Evolutionary conservation across 53 echinoderm and acorn worm species (phyloP), one percentile per base, ranked within the genome.

Genomic region (Zoroaster sp.): DNA sequence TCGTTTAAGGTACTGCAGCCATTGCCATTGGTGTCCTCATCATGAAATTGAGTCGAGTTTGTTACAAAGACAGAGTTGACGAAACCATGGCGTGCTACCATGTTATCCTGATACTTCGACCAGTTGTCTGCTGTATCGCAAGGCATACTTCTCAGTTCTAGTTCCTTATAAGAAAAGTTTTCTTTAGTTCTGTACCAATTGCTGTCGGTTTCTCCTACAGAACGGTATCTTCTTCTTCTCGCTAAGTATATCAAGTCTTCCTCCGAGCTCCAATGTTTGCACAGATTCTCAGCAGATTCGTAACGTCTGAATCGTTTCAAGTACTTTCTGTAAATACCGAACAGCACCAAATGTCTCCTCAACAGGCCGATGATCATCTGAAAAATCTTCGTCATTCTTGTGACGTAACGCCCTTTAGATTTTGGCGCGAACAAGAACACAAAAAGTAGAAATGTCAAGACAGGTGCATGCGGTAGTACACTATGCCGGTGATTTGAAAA

Each of bases 341-440:
- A 71, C 40, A 92, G 70, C 47, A 94, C 89, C 66, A 96, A 90
- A 70, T 96, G 96, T 66, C 96, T 67, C 45, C 88, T 37, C 33
- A 96, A 73, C 41, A 94, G 91, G 11, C 93, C 74, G 28, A 96
- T 53, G 42, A 96, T 96, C 41, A 85, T 76, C 72, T 94, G 88
- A 77, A 96, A 96, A 79, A 96, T 90, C 82, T 96, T 96, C n/a
- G 96, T 96, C 96, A 96, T 96, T 75, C 88, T 93, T 78, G 36
- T 85, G 85, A 85, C 85, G 85, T 68, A 82, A 68, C 35, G 37
- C 68, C 13, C 43, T 33, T 68, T 59, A 25, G 63, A 59, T 59
- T 59, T 59, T 25, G 82, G 82, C 69, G 82, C 69, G 37, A 44
- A 82, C 68, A 6, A 43, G 31, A 59, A 41, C 10, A 66, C 66